These are phyloP conservation scores for Sthenelais limicola DNA, from an alignment of 2,888 invertebrate genomes.

Conservation along the genomic window DNA sequence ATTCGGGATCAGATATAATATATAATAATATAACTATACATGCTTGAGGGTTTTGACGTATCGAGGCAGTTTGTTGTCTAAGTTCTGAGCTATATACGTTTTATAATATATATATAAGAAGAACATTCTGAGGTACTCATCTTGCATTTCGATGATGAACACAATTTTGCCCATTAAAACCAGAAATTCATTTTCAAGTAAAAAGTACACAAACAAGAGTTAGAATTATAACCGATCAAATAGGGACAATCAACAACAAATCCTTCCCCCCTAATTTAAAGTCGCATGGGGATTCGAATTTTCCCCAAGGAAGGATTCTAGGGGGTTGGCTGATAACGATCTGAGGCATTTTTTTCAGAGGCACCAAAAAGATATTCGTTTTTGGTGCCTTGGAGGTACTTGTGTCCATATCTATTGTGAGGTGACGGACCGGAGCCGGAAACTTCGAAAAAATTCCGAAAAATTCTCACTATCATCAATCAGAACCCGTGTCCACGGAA, in stretches of 20 bases:
- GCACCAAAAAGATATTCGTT: background rate
- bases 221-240: constrained; percentile 30
- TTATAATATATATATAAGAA: constrained; percentile 13
- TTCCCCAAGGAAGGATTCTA: too few relatives aligned
- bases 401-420: constrained; percentile 33
- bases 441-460: background rate
- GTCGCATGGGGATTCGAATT: too few relatives aligned
- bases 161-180: constrained; percentile 38
- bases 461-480: too few relatives aligned
- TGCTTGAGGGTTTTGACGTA: constrained; percentile 23
- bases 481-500: too few relatives aligned
- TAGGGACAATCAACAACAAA: constrained; percentile 32
- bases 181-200: constrained; percentile 32
- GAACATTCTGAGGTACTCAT: constrained; percentile 28
- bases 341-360: constrained; percentile 30
- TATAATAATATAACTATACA: background rate
- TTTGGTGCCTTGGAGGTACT: background rate
- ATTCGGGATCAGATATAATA: background rate
- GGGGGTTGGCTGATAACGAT: constrained; percentile 13
- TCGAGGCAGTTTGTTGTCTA: constrained; percentile 35
- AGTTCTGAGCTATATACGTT: too few relatives aligned
- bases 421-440: constrained; percentile 12
- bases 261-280: too few relatives aligned
- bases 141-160: constrained; percentile 37
- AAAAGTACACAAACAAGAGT: constrained; percentile 37